phyloP scores from a whole-genome alignment of 2,113 vertebrate genomes.

The Lichenostomus cassidix region DNA sequence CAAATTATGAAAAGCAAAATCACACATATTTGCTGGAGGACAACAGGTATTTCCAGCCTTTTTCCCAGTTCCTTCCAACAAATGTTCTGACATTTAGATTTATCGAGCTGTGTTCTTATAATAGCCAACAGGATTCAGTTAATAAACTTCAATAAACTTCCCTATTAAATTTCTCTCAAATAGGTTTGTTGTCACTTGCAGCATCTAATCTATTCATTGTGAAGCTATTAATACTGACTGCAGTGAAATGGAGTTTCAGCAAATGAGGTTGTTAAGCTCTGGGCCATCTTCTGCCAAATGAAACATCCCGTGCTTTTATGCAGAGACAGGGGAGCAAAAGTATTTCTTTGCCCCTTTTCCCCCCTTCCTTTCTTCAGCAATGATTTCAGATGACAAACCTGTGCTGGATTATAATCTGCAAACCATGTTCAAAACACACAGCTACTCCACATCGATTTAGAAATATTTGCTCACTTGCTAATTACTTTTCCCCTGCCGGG shows the following conservation, averaged over 20 bases:
- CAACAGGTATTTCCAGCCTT: conserved; percentile 22
- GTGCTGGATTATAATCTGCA: neutral
- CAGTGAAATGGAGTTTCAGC: conserved; percentile 56
- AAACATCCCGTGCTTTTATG: neutral
- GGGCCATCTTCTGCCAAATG: conserved; percentile 42
- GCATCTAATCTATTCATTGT: conserved; percentile 72
- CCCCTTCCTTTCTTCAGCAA: neutral
- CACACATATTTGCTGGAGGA: conserved; percentile 13
- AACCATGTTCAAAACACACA: neutral
- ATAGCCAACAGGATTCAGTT: conserved; percentile 74
- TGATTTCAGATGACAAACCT: neutral
- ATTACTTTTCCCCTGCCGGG: neutral
- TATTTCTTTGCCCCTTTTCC: neutral
- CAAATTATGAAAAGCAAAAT: conserved; percentile 37
- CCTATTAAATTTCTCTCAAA: conserved; percentile 77
- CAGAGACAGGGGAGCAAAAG: neutral
- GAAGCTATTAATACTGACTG: conserved; percentile 72
- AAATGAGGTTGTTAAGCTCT: conserved; percentile 60
- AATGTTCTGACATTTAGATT: conserved; percentile 62
- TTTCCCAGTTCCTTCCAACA: conserved; percentile 16
- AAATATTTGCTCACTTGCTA: neutral
- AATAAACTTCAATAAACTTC: conserved; percentile 78
- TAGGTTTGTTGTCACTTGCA: conserved; percentile 67
- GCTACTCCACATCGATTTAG: neutral
- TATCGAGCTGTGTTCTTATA: conserved; percentile 63